Evolutionary conservation across 1,140 invertebrate species (phyloP).

Genomic region (Saxidomus purpurata): DNA sequence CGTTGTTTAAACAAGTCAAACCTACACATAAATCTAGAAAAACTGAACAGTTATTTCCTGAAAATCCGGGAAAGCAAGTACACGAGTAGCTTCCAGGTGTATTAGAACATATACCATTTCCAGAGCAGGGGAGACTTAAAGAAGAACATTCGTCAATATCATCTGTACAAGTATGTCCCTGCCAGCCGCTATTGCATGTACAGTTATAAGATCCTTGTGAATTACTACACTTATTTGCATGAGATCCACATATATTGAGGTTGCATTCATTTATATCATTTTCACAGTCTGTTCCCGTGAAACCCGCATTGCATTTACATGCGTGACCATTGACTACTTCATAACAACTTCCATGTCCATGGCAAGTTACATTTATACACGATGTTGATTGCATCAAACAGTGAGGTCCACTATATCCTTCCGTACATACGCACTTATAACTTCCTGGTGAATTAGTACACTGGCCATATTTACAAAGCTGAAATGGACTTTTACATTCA

Average conservation of each 20-base stretch:
- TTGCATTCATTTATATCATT: constrained; percentile 86
- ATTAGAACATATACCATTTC: constrained; percentile 63
- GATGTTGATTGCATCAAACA: not conserved
- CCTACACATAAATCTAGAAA: constrained; percentile 23
- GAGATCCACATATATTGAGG: constrained; percentile 72
- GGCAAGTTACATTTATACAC: constrained; percentile 53
- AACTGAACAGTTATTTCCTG: constrained; percentile 54
- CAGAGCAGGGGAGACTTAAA: constrained; percentile 24
- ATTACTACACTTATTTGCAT: constrained; percentile 60
- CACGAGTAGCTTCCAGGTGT: constrained; percentile 59
- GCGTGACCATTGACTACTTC: not conserved
- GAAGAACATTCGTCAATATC: constrained; percentile 64
- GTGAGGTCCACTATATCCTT: not conserved
- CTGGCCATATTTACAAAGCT: not conserved
- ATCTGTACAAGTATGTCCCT: constrained; percentile 49
- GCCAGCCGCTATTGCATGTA: constrained; percentile 22
- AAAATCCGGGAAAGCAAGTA: constrained; percentile 62
- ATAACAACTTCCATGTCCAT: not conserved
- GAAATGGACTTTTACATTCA: constrained; percentile 18
- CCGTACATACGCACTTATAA: not conserved
- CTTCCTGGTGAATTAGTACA: constrained; percentile 1
- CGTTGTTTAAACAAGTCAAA: constrained; percentile 19
- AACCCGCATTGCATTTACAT: constrained; percentile 41
- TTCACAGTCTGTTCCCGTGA: constrained; percentile 50
- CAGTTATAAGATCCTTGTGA: constrained; percentile 27